Evolutionary conservation across 2,797 vertebrate species (phyloP), one percentile per base, ranked within the genome.

Genomic region (Gambusia yucatana): DNA sequence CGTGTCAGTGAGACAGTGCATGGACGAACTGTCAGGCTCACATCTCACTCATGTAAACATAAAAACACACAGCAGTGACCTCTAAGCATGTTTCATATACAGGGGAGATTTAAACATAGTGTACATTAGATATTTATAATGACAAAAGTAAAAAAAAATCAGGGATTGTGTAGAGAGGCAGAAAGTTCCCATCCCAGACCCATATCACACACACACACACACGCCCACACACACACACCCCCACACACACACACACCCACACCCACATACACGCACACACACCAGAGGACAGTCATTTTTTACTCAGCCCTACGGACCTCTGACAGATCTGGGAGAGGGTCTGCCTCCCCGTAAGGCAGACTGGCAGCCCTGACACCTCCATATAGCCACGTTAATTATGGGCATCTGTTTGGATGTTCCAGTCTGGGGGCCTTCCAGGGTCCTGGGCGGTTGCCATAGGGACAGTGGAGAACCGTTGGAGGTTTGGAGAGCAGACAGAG

Each of bases 401-500:
- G 93, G 94, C 92, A 94, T 94, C 92, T 93, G 94, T 93, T 96
- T 76, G 84, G 93, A 94, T 89, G 88, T 86, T 90, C 90, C 91
- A 76, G 83, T 86, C 90, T 92, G 88, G 92, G 91, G 94, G 90
- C 90, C 89, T 91, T 93, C 84, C 86, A 91, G 93, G 91, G 87
- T 93, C 91, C 93, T 87, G 86, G 91, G 86, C 85, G 93, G 96
- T 97, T 97, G 95, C 96, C 86, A 96, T 96, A 95, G 90, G 95
- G 96, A 96, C 85, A 83, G 87, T 80, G 72, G 85, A 90, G 94
- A 86, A 84, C 93, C 91, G 93, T 94, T 95, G 94, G 91, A 92
- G 93, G 91, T 91, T 92, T 86, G 80, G 82, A 84, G 88, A 86
- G 80, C 91, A 94, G 93, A 95, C 94, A 96, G 96, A 95, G 95